Conservation (phyloP, 2,113 vertebrate species). For the Harpagus bidentatus region DNA sequence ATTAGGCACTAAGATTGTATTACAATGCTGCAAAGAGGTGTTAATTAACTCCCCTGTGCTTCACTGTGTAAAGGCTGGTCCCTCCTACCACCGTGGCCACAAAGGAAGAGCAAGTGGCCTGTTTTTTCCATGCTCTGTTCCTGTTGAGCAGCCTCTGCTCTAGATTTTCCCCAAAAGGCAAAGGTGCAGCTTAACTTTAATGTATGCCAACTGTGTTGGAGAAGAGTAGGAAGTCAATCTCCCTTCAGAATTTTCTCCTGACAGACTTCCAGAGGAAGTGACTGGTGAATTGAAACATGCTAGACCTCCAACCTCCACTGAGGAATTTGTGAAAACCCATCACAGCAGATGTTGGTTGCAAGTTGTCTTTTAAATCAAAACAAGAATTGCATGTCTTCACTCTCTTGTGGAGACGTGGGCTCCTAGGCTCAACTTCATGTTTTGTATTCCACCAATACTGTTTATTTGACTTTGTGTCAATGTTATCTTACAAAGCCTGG, state of each 20-base stretch:
- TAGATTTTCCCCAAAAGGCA: background rate
- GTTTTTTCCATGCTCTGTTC: background rate
- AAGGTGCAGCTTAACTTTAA: background rate
- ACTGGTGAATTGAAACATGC: background rate
- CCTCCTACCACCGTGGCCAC: fast-evolving
- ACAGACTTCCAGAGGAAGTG: background rate
- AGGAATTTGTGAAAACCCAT: conserved; percentile 6
- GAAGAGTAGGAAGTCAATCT: background rate
- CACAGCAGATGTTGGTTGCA: background rate
- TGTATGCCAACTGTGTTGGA: background rate
- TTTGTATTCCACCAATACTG: background rate
- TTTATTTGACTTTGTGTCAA: background rate
- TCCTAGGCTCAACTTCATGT: background rate
- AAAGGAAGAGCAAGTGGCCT: background rate
- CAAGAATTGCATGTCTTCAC: background rate
- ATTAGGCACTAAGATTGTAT: background rate
- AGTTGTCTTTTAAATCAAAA: conserved; percentile 2
- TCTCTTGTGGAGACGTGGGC: background rate
- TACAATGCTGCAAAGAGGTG: background rate
- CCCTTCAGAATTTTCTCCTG: background rate
- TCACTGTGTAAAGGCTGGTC: background rate
- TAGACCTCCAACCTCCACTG: background rate
- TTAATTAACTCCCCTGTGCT: background rate
- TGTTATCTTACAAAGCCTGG: background rate
- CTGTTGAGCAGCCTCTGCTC: background rate